Percentiles rank a stretch among this genome's conserved stretches.
Conservation (phyloP, 2,797 vertebrate genomes). For the Hyperoplus lanceolatus region DNA sequence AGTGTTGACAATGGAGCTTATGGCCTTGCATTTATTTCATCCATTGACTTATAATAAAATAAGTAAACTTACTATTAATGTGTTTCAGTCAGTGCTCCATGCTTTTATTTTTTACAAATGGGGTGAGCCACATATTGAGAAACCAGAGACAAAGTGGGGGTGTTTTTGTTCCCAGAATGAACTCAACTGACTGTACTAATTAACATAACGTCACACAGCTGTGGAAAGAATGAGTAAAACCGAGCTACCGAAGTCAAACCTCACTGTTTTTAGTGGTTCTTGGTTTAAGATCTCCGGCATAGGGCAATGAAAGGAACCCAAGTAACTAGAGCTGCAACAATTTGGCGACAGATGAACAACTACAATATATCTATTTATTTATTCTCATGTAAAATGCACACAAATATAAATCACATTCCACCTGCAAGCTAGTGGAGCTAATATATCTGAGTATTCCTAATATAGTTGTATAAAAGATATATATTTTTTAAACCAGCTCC, state of each 20-base stretch:
- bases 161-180: constrained; percentile 9
- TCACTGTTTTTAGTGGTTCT: background rate
- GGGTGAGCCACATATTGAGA: background rate
- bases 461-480: background rate
- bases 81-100: constrained; percentile 3
- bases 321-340: too few relatives aligned
- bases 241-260: constrained; percentile 7
- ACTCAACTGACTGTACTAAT: constrained; percentile 5
- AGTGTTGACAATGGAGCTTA: constrained; percentile 27
- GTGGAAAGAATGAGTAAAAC: constrained; percentile 7
- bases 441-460: background rate
- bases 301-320: background rate
- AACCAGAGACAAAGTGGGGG: background rate
- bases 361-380: background rate
- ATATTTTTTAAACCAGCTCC: background rate
- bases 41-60: background rate
- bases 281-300: background rate
- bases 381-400: too few relatives aligned
- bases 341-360: background rate
- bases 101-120: constrained; percentile 32
- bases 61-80: background rate
- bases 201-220: constrained; percentile 20
- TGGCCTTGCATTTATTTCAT: constrained; percentile 5
- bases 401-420: background rate
- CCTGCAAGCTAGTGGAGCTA: background rate